Conservation (phyloP, 1,140 invertebrate genomes). For the Archivesica marissinica region DNA sequence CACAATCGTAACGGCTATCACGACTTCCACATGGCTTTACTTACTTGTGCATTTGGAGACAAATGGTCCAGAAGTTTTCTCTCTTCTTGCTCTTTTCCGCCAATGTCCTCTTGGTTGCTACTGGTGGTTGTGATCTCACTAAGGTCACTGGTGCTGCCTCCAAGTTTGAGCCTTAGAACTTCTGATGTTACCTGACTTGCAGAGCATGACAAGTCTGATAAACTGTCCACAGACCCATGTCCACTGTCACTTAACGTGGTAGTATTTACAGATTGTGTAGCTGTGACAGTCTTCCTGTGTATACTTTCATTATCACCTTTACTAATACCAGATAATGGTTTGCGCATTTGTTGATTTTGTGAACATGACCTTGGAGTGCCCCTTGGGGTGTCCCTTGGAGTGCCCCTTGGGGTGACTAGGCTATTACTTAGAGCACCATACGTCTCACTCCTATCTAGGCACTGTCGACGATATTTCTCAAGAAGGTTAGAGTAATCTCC, state of each 20-base stretch:
- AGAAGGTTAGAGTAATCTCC: conserved; percentile 54
- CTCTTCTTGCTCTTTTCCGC: background rate
- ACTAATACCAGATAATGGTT: background rate
- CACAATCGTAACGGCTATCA: too few species aligned
- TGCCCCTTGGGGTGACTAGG: conserved; percentile 41
- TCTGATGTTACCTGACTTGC: conserved; percentile 11
- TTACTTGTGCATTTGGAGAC: conserved; percentile 33
- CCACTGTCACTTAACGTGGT: conserved; percentile 52
- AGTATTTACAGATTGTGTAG: background rate
- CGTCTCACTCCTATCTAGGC: conserved; percentile 54
- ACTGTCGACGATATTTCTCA: conserved; percentile 42
- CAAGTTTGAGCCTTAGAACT: conserved; percentile 49
- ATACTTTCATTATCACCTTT: background rate
- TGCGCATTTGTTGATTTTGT: background rate
- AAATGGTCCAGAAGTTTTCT: conserved; percentile 55
- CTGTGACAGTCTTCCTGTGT: background rate
- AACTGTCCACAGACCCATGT: conserved; percentile 47
- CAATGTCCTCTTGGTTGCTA: background rate
- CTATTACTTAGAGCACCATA: conserved; percentile 47
- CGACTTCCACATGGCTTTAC: too few species aligned
- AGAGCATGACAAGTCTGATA: conserved; percentile 44
- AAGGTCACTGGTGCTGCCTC: conserved; percentile 48
- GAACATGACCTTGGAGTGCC: conserved; percentile 38
- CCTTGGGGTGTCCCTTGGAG: background rate
- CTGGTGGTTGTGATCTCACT: conserved; percentile 33